A percentile compares a stretch with the other conserved stretches of the same genome.
phyloP scores from a whole-genome alignment of 2,113 vertebrate genomes.

The Semicossyphus pulcher region DNA sequence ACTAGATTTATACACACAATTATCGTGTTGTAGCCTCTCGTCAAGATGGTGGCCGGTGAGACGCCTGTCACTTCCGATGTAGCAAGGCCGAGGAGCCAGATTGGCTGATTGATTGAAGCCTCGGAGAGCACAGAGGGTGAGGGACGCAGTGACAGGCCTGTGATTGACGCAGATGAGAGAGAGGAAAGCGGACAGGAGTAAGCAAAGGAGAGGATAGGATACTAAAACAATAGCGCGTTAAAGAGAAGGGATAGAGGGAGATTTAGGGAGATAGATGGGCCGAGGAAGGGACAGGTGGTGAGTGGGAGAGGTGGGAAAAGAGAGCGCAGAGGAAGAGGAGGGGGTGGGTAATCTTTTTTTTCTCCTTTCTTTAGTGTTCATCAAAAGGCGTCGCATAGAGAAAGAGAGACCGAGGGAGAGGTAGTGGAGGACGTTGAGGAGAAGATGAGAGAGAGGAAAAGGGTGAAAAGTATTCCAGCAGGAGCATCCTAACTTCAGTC shows the following conservation, averaged over 20 bases:
- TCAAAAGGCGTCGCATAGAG: conserved; percentile 45
- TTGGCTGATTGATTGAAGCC: conserved; percentile 81
- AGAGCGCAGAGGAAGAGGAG: conserved; percentile 13
- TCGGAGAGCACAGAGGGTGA: conserved; percentile 70
- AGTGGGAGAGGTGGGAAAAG: conserved; percentile 79
- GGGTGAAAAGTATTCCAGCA: conserved; percentile 59
- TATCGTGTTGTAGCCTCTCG: conserved; percentile 45
- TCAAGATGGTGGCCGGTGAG: conserved; percentile 69
- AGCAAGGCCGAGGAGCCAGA: conserved; percentile 64
- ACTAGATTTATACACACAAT: conserved; percentile 58
- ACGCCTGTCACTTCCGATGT: conserved; percentile 79
- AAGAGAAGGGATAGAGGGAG: conserved; percentile 53
- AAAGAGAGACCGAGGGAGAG: conserved; percentile 1
- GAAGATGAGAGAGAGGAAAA: conserved; percentile 31
- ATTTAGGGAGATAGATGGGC: conserved; percentile 56
- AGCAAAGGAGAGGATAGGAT: conserved; percentile 45
- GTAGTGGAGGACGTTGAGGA: conserved; percentile 26
- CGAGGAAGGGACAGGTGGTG: conserved; percentile 79
- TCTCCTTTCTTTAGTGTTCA: conserved; percentile 15
- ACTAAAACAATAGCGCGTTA: conserved; percentile 76
- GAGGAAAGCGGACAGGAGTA: conserved; percentile 46
- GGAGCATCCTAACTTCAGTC: conserved; percentile 71
- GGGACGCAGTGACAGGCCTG: conserved; percentile 67
- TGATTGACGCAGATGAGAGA: conserved; percentile 81
- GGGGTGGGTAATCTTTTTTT: conserved; percentile 23